Evolutionary conservation across 2,797 vertebrate species (phyloP).

Genomic region (Centropyge bicolor): DNA sequence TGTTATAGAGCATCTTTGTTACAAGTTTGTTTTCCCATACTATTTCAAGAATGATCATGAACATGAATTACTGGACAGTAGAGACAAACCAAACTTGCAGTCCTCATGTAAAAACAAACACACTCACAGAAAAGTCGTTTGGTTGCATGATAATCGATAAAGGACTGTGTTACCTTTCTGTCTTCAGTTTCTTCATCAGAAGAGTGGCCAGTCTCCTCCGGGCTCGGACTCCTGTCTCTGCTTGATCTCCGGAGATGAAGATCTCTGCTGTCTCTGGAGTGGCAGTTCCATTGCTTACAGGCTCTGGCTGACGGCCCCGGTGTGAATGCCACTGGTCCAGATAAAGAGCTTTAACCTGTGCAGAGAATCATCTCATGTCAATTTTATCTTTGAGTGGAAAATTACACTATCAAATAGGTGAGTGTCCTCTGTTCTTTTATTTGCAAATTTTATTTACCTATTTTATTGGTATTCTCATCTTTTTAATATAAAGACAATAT

Average conservation of each 20-base stretch:
- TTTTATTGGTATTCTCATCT: background rate
- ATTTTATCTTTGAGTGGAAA: background rate
- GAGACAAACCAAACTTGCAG: background rate
- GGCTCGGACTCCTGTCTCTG: constrained; percentile 59
- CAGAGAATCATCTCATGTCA: constrained; percentile 1
- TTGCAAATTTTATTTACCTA: no score
- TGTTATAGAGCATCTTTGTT: no score
- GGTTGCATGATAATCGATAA: background rate
- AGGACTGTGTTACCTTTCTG: constrained; percentile 66
- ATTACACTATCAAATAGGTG: background rate
- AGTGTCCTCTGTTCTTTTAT: background rate
- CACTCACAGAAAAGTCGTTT: background rate
- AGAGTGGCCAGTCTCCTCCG: constrained; percentile 68
- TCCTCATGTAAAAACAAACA: background rate
- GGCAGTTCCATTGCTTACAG: background rate
- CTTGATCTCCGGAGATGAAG: constrained; percentile 34
- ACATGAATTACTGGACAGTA: background rate
- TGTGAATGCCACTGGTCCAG: constrained; percentile 70
- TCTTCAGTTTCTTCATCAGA: constrained; percentile 68
- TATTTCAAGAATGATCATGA: background rate
- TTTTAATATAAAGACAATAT: background rate
- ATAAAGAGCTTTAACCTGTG: constrained; percentile 60
- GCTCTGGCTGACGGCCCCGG: background rate
- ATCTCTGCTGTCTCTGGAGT: fast-evolving
- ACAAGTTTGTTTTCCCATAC: no score